Evolutionary conservation across 2,888 invertebrate genomes (phyloP).

Genomic region (Phymatocera aterrima): DNA sequence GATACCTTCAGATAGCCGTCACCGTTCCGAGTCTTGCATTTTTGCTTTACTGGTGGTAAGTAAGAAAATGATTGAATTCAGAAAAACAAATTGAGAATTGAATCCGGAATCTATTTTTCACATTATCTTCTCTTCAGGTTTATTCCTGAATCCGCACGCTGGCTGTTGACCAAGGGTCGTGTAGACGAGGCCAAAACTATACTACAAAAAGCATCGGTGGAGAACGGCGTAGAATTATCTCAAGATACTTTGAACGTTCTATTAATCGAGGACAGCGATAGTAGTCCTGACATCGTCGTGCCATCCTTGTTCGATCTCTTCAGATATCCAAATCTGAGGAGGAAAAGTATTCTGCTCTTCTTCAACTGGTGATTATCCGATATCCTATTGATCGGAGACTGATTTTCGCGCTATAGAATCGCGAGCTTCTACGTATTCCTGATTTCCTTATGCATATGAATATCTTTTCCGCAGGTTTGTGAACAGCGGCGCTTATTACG

Average conservation of each 20-base stretch:
- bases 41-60: slow-evolving; percentile 82
- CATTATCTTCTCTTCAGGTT: slow-evolving; percentile 72
- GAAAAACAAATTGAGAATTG: background rate
- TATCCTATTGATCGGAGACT: background rate
- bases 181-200: slow-evolving; percentile 79
- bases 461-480: slow-evolving; percentile 78
- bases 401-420: too few relatives aligned
- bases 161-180: slow-evolving; percentile 82
- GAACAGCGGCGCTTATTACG: slow-evolving; percentile 87
- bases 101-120: background rate
- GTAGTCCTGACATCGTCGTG: slow-evolving; percentile 69
- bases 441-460: slow-evolving; percentile 36
- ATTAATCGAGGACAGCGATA: slow-evolving; percentile 74
- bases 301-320: slow-evolving; percentile 80
- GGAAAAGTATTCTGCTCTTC: slow-evolving; percentile 82
- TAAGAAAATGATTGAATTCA: too few relatives aligned
- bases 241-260: slow-evolving; percentile 77
- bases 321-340: slow-evolving; percentile 80
- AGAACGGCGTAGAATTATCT: slow-evolving; percentile 80
- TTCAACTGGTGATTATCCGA: slow-evolving; percentile 80
- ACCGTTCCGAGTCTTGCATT: slow-evolving; percentile 83
- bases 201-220: slow-evolving; percentile 80
- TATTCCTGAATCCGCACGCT: slow-evolving; percentile 85
- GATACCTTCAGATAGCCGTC: slow-evolving; percentile 82
- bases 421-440: slow-evolving; percentile 7